Evolutionary conservation across 2,888 invertebrate species (phyloP).

Genomic region (Drosophila glabriapex): DNA sequence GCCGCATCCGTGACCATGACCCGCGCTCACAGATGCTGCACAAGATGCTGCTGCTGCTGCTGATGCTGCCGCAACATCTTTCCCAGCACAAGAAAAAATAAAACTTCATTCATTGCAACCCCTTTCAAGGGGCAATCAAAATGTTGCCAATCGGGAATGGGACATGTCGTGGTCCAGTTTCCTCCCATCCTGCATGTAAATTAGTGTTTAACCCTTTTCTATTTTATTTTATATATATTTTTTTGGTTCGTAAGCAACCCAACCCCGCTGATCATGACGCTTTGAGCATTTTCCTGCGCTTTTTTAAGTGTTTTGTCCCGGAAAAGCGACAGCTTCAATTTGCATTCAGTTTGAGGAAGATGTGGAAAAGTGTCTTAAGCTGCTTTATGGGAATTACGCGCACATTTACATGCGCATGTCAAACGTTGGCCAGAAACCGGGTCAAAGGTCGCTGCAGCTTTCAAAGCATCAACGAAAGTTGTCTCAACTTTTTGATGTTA

Average conservation of each 20-base stretch:
- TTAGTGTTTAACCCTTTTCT: conserved; percentile 56
- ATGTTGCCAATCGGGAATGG: conserved; percentile 61
- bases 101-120: conserved; percentile 46
- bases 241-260: conserved; percentile 27
- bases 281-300: conserved; percentile 58
- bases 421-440: conserved; percentile 61
- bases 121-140: conserved; percentile 54
- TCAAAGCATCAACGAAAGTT: conserved; percentile 67
- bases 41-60: conserved; percentile 42
- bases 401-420: conserved; percentile 75
- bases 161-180: conserved; percentile 69
- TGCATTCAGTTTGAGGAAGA: conserved; percentile 8
- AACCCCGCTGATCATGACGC: conserved; percentile 73
- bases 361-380: conserved; percentile 72
- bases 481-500: conserved; percentile 59
- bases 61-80: conserved; percentile 7
- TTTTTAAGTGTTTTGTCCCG: conserved; percentile 72
- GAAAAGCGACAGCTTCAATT: conserved; percentile 55
- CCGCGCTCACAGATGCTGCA: conserved; percentile 47
- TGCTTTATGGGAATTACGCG: conserved; percentile 76
- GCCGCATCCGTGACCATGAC: conserved; percentile 74
- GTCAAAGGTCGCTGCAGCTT: conserved; percentile 74
- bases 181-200: conserved; percentile 60
- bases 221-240: neutral
- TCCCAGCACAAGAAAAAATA: conserved; percentile 29